phyloP scores from a whole-genome alignment of 2,888 invertebrate species.

The Odontomyia ornata region DNA sequence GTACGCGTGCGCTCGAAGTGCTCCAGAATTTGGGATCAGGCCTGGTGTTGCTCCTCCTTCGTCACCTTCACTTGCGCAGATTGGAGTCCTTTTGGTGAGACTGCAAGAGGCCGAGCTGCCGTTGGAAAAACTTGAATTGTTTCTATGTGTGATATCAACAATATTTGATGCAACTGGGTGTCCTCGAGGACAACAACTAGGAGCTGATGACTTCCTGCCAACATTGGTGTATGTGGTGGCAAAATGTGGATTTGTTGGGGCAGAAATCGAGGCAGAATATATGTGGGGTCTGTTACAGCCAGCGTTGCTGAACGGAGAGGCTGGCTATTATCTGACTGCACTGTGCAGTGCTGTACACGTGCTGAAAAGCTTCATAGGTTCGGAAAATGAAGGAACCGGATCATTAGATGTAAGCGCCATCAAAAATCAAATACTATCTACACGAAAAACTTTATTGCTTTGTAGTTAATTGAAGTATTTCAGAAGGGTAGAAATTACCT shows the following conservation, averaged over 20 bases:
- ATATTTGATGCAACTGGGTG: conserved; percentile 77
- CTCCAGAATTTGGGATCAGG: conserved; percentile 62
- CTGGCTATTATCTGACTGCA: conserved; percentile 93
- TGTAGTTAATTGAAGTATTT: neutral
- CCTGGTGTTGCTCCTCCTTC: conserved; percentile 81
- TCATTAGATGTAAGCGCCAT: conserved; percentile 61
- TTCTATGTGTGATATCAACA: conserved; percentile 86
- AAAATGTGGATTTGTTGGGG: conserved; percentile 87
- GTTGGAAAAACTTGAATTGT: conserved; percentile 89
- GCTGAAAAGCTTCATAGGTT: conserved; percentile 63
- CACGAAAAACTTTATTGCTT: neutral
- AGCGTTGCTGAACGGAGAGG: conserved; percentile 89
- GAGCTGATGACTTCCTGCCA: conserved; percentile 90
- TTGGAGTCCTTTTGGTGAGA: conserved; percentile 79
- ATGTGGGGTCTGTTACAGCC: conserved; percentile 96
- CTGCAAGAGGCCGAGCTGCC: conserved; percentile 93
- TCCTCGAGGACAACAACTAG: conserved; percentile 66
- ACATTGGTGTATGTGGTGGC: conserved; percentile 92
- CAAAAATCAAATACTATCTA: neutral
- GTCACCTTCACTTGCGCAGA: conserved; percentile 76
- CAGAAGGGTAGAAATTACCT: neutral
- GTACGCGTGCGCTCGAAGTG: conserved; percentile 60
- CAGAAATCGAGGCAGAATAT: conserved; percentile 94
- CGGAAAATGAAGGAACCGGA: conserved; percentile 62
- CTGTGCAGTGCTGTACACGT: conserved; percentile 85